Base-by-base conservation (phyloP, 2,888 invertebrate species). In the Acrocera orbiculus region DNA sequence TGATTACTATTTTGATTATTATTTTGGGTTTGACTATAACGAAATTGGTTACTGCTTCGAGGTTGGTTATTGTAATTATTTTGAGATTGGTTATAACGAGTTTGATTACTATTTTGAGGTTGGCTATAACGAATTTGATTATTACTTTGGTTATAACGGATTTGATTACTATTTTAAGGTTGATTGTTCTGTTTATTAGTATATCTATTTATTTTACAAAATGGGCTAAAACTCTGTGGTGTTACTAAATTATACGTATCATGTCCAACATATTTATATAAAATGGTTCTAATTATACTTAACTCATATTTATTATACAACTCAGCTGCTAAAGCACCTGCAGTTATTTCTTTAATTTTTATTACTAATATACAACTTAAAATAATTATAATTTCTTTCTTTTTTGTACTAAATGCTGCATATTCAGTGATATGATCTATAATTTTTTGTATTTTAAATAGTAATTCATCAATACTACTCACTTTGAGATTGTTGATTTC, bases 191-290 rank as follows among this genome's bases (percentile, higher is more conserved):
- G n/a, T n/a, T n/a, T n/a, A n/a, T n/a, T n/a, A n/a, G n/a, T n/a
- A n/a, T n/a, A n/a, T n/a, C n/a, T n/a, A n/a, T n/a, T n/a, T n/a
- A n/a, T n/a, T n/a, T n/a, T n/a, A n/a, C n/a, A n/a, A n/a, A n/a
- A n/a, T n/a, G n/a, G n/a, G n/a, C n/a, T n/a, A n/a, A n/a, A n/a
- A n/a, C n/a, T n/a, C n/a, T n/a, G n/a, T n/a, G n/a, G n/a, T 22
- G 11, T 25, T 16, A 25, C 25, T 10, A 32, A 17, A 17, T 32
- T 31, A 31, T 31, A 31, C 16, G 16, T 31, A n/a, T 23, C 31
- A 15, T 31, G 24, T 15, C 24, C 31, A 4, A 31, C 13, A 16
- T 24, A 31, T 31, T 24, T 32, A 17, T 32, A 32, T 24, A 10
- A 14, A 4, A 16, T 24, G 25, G n/a, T 19, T 32, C 22, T 22